Evolutionary conservation across 1,140 invertebrate genomes (phyloP).

Genomic region (Heliothis subflexa): DNA sequence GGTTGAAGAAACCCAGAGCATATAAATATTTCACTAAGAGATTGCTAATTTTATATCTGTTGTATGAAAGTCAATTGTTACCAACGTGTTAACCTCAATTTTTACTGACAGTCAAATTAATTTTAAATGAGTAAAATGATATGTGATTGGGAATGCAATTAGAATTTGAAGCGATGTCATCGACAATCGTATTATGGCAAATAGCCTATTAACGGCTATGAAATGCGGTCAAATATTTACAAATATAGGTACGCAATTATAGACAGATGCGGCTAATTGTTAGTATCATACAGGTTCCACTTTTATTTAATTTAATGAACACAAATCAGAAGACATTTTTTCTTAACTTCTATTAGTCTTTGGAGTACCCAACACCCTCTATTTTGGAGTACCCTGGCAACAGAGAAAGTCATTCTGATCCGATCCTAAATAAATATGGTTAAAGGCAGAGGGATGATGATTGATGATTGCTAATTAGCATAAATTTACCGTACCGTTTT

Average conservation of each 20-base stretch:
- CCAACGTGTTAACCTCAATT: background rate
- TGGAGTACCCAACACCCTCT: no score
- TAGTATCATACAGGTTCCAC: background rate
- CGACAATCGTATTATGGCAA: background rate
- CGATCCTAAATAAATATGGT: no score
- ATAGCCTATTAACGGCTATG: background rate
- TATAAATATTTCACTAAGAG: background rate
- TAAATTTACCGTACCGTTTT: background rate
- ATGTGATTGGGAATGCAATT: constrained; percentile 11
- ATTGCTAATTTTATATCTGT: background rate
- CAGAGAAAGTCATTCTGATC: no score
- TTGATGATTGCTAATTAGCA: background rate
- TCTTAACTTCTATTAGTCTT: no score
- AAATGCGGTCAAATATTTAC: background rate
- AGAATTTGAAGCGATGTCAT: background rate
- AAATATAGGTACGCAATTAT: background rate
- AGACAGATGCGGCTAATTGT: background rate
- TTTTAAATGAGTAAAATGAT: background rate
- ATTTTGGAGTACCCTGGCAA: no score
- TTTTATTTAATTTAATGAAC: no score
- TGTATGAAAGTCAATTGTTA: background rate
- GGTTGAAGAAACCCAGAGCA: background rate
- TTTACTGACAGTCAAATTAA: background rate
- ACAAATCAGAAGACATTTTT: no score
- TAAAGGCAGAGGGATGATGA: no score